These are phyloP conservation scores for Erinaceus europaeus DNA, from an alignment of 2,113 vertebrate species.

Conservation along the genomic window DNA sequence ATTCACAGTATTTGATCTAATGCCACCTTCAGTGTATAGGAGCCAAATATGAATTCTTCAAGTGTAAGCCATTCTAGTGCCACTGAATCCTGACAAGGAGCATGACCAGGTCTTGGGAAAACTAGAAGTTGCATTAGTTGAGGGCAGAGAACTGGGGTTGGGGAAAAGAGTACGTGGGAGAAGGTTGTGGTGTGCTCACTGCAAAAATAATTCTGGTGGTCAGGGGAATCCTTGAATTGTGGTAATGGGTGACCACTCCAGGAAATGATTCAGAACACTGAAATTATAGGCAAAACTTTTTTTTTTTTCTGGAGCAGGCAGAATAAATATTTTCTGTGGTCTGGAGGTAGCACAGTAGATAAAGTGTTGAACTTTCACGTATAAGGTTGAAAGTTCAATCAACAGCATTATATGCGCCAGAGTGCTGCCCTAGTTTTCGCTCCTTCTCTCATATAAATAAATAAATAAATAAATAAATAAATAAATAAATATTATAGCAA, in stretches of 20 bases:
- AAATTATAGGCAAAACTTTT: not conserved
- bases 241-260: not conserved
- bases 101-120: not conserved
- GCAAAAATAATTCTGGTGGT: not conserved
- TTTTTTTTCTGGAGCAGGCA: not conserved
- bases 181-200: too few relatives aligned
- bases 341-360: too few relatives aligned
- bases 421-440: too few relatives aligned
- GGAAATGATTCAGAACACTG: slow-evolving; percentile 27
- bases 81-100: not conserved
- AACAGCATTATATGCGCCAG: too few relatives aligned
- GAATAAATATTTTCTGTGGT: slow-evolving; percentile 35
- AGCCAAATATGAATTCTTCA: not conserved
- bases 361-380: too few relatives aligned
- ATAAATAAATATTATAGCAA: too few relatives aligned
- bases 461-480: too few relatives aligned
- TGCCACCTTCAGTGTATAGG: not conserved
- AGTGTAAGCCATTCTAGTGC: not conserved
- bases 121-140: not conserved
- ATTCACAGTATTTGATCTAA: not conserved
- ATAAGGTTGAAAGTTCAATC: too few relatives aligned
- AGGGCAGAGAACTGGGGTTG: not conserved
- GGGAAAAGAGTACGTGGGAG: too few relatives aligned
- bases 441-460: too few relatives aligned
- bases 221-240: not conserved